Base-by-base conservation (phyloP, 2,888 invertebrate genomes). In the Eucera pruinosa region DNA sequence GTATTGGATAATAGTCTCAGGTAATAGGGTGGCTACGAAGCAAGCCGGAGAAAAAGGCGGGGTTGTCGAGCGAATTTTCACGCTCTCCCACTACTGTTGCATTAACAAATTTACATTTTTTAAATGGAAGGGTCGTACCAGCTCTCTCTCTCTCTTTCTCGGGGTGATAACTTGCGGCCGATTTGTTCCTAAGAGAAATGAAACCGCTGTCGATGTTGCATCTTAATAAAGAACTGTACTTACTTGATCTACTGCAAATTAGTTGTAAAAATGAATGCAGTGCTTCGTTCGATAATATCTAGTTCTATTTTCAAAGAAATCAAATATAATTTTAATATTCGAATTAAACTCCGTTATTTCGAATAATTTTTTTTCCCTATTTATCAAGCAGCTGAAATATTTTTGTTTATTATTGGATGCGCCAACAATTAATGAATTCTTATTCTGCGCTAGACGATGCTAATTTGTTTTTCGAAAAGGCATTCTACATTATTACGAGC, bases 31-130 rank as follows among this genome's bases (percentile, higher is more conserved):
- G 84, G 81, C 84, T 80, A 78, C 76, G 79, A 70, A 62, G 27
- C 71, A 61, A 52, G 36, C 62, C 36, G 65, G 25, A 45, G 48
- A 61, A 47, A n/a, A 48, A 18, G 60, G 48, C 45, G 48, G 72
- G 48, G 33, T 18, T 18, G 58, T 25, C 70, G 84, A 83, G 83
- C 87, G 87, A 90, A 90, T 91, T 91, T 90, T 90, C 86, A 87
- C 88, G 86, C 89, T 86, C 89, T 86, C 80, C 78, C 80, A 69
- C 80, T 83, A 83, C 87, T 36, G 45, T 89, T 91, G 90, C 91
- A 92, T 92, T 92, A 92, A 92, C 91, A 90, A 92, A 92, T 92
- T 92, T 92, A 92, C 92, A 92, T 92, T 92, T 92, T 92, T 92
- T 92, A 92, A 91, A 91, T 90, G 91, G 89, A 89, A 89, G 90